phyloP scores from a whole-genome alignment of 2,888 invertebrate genomes.

The Melinaea marsaeus region DNA sequence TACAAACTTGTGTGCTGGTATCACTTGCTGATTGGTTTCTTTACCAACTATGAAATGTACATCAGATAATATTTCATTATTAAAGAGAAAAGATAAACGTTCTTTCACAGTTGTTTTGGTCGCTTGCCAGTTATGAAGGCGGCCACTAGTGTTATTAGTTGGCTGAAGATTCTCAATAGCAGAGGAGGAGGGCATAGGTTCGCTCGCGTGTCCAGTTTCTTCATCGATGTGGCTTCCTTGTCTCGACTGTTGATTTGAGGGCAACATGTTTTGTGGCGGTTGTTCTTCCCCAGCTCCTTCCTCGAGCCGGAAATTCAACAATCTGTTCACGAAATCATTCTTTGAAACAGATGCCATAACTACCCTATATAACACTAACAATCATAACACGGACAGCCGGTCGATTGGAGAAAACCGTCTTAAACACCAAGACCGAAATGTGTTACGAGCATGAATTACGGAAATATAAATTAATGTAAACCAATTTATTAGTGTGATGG shows the following conservation, averaged over 20 bases:
- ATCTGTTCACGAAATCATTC: slow-evolving; percentile 65
- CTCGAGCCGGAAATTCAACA: slow-evolving; percentile 59
- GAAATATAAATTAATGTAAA: slow-evolving; percentile 9
- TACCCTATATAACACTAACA: slow-evolving; percentile 23
- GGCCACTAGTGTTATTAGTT: slow-evolving; percentile 64
- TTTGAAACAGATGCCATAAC: slow-evolving; percentile 68
- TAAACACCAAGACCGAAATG: slow-evolving; percentile 5
- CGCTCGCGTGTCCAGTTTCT: slow-evolving; percentile 50
- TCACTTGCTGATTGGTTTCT: slow-evolving; percentile 81
- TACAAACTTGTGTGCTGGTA: slow-evolving; percentile 89
- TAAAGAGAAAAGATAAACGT: slow-evolving; percentile 80
- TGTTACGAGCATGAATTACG: slow-evolving; percentile 11
- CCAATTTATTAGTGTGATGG: slow-evolving; percentile 13
- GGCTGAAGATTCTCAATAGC: slow-evolving; percentile 65
- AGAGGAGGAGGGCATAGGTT: slow-evolving; percentile 51
- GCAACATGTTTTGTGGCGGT: slow-evolving; percentile 75
- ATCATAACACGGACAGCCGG: slow-evolving; percentile 46
- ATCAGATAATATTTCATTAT: slow-evolving; percentile 78
- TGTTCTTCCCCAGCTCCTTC: slow-evolving; percentile 58
- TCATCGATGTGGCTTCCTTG: slow-evolving; percentile 55
- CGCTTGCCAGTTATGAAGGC: slow-evolving; percentile 83
- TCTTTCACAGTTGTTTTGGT: slow-evolving; percentile 86
- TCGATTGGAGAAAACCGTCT: slow-evolving; percentile 11
- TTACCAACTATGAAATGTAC: slow-evolving; percentile 89
- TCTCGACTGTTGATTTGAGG: slow-evolving; percentile 66